Evolutionary conservation across 1,140 invertebrate species (phyloP), one percentile per base, ranked within the genome.

Genomic region (Potamilus streckersoni): DNA sequence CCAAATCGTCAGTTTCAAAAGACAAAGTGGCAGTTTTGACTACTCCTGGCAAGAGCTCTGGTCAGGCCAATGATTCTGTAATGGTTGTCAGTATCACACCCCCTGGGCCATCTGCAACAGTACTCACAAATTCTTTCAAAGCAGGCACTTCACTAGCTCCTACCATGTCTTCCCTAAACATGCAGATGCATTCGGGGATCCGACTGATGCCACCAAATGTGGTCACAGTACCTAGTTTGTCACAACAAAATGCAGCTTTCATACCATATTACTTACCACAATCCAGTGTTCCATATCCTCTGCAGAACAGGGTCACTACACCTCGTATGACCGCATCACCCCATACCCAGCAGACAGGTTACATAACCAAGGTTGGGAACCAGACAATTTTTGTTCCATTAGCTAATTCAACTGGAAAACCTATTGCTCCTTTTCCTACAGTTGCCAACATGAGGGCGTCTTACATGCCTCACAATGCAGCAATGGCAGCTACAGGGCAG

Each of bases 271-370:
- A 23, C 12, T 38, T 19, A 27, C 67, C 27, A 13, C 49, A 20
- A 27, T 27, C 56, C 23, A 59, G 38, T n/a, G 58, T 63, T 58
- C 27, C 31, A n/a, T 23, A 31, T 31, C n/a, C 59, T 19, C 56
- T 68, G 14, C 67, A 27, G 12, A 31, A 56, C 15, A 49, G 31
- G 38, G 67, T 63, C 20, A 69, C 49, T 27, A 49, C 63, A 5
- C 64, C 61, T 61, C 59, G 38, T 49, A 49, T 49, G 38, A 8
- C 66, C 38, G 63, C 71, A 27, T 68, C 69, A 31, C 74, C 64
- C 16, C 74, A 76, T 27, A 67, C 71, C n/a, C 73, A 76, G 57
- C 76, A 81, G 62, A 57, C 73, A 20, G 76, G 74, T 63, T 76
- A 79, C 59, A 65, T 73, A n/a, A 71, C 64, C n/a, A 70, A 77